Evolutionary conservation across 2,888 invertebrate genomes (phyloP).

Genomic region (Syrista parreyssii): DNA sequence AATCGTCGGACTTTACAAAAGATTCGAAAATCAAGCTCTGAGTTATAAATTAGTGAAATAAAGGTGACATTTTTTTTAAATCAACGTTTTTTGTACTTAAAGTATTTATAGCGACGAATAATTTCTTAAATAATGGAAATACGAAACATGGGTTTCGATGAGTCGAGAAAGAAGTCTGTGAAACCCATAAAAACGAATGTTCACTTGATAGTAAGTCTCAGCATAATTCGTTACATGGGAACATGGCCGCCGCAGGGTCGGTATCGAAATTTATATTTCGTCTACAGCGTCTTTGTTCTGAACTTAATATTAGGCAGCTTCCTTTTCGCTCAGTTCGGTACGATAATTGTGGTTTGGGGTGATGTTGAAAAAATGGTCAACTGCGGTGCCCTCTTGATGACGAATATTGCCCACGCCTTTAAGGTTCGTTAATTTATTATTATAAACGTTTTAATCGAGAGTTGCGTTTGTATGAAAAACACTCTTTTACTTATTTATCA

Average conservation of each 20-base stretch:
- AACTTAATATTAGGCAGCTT: constrained; percentile 39
- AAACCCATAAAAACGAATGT: constrained; percentile 37
- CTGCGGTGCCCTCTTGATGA: constrained; percentile 45
- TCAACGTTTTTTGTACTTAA: too few relatives aligned
- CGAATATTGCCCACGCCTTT: constrained; percentile 41
- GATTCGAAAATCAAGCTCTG: too few relatives aligned
- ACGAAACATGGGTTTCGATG: neutral
- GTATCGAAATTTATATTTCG: constrained; percentile 25
- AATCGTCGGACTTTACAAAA: too few relatives aligned
- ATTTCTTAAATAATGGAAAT: neutral
- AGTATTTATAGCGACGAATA: neutral
- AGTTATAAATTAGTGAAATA: too few relatives aligned
- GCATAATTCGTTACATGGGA: constrained; percentile 45
- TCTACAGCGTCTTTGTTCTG: constrained; percentile 36
- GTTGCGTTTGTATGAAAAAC: too few relatives aligned
- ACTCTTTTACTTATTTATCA: too few relatives aligned
- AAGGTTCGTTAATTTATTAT: constrained; percentile 35
- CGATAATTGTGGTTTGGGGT: constrained; percentile 38
- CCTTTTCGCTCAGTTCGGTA: constrained; percentile 36
- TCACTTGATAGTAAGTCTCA: constrained; percentile 42
- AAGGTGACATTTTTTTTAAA: too few relatives aligned
- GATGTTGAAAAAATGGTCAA: constrained; percentile 39
- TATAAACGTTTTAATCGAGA: neutral
- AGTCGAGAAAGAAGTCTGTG: neutral
- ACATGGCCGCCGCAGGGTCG: constrained; percentile 42